Evolutionary conservation across 2,113 vertebrate species (phyloP).

Genomic region (Circaetus cinerascens): DNA sequence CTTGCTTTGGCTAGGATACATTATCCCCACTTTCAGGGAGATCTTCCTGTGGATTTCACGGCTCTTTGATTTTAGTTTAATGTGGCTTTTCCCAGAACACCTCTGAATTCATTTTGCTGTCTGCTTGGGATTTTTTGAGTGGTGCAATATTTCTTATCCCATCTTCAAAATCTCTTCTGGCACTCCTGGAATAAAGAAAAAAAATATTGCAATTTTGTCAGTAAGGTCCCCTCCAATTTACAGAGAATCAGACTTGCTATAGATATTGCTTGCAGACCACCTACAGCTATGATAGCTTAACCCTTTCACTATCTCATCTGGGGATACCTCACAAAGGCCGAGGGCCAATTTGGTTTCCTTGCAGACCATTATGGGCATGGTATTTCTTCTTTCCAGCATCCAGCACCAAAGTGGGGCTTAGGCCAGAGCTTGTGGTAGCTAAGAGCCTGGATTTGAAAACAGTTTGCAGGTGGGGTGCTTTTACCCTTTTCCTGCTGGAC

Average conservation of each 20-base stretch:
- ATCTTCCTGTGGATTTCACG: neutral
- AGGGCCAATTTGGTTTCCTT: neutral
- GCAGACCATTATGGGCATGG: neutral
- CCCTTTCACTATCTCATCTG: neutral
- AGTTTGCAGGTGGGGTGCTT: neutral
- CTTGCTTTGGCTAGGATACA: neutral
- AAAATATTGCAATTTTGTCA: neutral
- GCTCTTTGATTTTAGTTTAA: neutral
- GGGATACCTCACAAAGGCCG: neutral
- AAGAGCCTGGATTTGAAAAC: neutral
- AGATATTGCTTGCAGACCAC: neutral
- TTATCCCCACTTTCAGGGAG: neutral
- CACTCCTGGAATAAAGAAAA: neutral
- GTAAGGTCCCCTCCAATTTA: neutral
- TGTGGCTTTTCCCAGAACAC: neutral
- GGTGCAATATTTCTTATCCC: neutral
- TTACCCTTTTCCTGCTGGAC: neutral
- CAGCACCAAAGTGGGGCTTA: neutral
- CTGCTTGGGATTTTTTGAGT: neutral
- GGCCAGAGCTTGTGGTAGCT: neutral
- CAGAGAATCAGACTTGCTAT: neutral
- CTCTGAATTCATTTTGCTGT: neutral
- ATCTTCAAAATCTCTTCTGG: neutral
- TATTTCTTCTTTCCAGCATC: neutral
- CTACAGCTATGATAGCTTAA: neutral